Evolutionary conservation across 2,888 invertebrate genomes (phyloP).

Genomic region (Scelioninae gen. 1): DNA sequence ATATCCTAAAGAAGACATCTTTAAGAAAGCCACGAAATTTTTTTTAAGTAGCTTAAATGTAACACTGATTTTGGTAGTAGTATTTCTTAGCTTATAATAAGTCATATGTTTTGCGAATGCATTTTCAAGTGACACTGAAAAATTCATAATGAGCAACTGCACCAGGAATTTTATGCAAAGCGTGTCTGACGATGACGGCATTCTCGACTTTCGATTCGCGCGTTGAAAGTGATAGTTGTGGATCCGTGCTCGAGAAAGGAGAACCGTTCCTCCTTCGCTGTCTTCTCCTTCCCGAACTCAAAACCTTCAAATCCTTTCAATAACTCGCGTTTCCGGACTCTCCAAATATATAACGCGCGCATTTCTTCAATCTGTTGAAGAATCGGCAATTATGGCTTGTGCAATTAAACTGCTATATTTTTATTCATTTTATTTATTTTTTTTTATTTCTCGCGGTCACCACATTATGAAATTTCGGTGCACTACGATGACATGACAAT

Average conservation of each 20-base stretch:
- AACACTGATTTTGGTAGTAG: no score
- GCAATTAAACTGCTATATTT: no score
- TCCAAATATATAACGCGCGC: slow-evolving; percentile 47
- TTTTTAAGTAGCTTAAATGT: no score
- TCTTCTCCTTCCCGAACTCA: slow-evolving; percentile 69
- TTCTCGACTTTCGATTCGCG: slow-evolving; percentile 82
- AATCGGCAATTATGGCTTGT: slow-evolving; percentile 26
- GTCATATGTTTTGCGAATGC: no score
- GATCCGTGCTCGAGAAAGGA: slow-evolving; percentile 81
- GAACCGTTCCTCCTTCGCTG: slow-evolving; percentile 76
- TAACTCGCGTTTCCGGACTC: slow-evolving; percentile 62
- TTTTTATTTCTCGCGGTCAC: no score
- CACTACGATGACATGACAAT: background rate
- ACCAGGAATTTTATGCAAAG: slow-evolving; percentile 59
- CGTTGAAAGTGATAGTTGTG: slow-evolving; percentile 83
- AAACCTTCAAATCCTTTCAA: slow-evolving; percentile 62
- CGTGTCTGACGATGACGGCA: slow-evolving; percentile 68
- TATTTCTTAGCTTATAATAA: no score
- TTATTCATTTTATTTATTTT: no score
- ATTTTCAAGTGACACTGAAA: slow-evolving; percentile 47
- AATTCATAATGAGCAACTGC: slow-evolving; percentile 28
- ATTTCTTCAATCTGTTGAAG: no score
- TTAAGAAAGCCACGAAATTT: no score
- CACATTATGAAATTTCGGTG: no score
- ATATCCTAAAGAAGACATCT: no score